A percentile compares a stretch with the other conserved stretches of the same genome.
Evolutionary conservation across 2,888 invertebrate genomes (phyloP).

Genomic region (Tinea pellionella): DNA sequence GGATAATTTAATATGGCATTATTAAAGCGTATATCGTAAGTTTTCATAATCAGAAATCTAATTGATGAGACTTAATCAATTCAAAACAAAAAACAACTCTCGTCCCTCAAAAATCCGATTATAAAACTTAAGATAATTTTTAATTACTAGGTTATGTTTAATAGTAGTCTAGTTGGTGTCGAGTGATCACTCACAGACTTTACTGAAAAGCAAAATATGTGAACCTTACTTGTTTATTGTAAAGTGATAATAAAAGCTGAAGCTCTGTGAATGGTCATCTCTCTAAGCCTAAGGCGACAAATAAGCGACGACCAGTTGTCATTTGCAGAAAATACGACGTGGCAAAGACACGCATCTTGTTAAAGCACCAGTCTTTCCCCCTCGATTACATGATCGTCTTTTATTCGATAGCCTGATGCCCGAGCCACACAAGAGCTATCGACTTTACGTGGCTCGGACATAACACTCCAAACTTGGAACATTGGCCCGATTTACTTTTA

Average conservation of each 20-base stretch:
- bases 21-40: background rate
- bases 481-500: background rate
- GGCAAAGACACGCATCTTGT: too few species aligned
- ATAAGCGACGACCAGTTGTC: background rate
- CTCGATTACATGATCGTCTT: too few species aligned
- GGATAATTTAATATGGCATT: constrained; percentile 18
- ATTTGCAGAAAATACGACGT: background rate
- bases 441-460: background rate
- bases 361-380: too few species aligned
- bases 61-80: background rate
- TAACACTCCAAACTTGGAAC: constrained; percentile 5
- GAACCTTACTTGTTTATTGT: background rate
- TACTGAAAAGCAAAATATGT: background rate
- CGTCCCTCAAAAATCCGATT: background rate
- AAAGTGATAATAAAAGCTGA: background rate
- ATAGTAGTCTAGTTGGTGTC: background rate
- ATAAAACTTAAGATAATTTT: background rate
- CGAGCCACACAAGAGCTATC: background rate
- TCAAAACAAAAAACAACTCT: background rate
- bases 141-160: too few species aligned
- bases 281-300: background rate
- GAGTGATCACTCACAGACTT: constrained; percentile 1
- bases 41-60: background rate
- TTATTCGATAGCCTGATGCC: background rate
- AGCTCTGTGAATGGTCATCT: constrained; percentile 3